Base-by-base conservation (phyloP, 2,797 vertebrate genomes). In the Fistularia commersonii region DNA sequence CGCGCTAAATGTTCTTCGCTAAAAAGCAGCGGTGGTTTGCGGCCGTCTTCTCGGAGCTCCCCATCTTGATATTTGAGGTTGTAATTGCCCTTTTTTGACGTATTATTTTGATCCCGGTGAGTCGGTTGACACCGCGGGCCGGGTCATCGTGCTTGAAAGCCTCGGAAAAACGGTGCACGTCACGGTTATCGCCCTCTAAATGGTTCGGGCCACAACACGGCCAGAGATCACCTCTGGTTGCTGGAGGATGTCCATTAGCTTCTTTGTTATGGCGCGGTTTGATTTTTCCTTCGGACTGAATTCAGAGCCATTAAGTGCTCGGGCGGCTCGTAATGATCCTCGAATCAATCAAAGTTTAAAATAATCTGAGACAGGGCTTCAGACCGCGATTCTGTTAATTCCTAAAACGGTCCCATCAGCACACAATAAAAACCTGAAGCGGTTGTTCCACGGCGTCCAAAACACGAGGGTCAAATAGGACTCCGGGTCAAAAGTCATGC, bases 71-170 rank as follows among this genome's bases (percentile, higher is more conserved):
- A 58, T 74, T 76, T 62, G 51, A 66, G 66, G 49, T 69, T 41
- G 38, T 65, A 62, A 66, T 61, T 64, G 61, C 53, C 49, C 56
- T 5, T 44, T 71, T 70, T 68, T 58, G 74, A 64, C 63, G 51
- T 59, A 13, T 72, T 66, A 23, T 23, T 23, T 2, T 76, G 68
- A 78, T 77, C 64, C 66, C 71, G 41, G 42, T 31, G 32, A 68
- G 61, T 47, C 57, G 32, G 60, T 57, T 71, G 68, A 80, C 66
- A 64, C 51, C 33, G 5, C 51, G 23, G 50, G 64, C 65, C 64
- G 43, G 71, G 75, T 74, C 75, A 66, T 60, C 44, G 23, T 41
- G 48, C 72, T 64, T 63, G 51, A 80, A 76, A 74, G 69, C 78
- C 56, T 6, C 52, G 5, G 3, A 45, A 72, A 73, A 60, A 74